Base-by-base conservation (phyloP, 2,113 vertebrate species). In the Xenopus laevis region DNA sequence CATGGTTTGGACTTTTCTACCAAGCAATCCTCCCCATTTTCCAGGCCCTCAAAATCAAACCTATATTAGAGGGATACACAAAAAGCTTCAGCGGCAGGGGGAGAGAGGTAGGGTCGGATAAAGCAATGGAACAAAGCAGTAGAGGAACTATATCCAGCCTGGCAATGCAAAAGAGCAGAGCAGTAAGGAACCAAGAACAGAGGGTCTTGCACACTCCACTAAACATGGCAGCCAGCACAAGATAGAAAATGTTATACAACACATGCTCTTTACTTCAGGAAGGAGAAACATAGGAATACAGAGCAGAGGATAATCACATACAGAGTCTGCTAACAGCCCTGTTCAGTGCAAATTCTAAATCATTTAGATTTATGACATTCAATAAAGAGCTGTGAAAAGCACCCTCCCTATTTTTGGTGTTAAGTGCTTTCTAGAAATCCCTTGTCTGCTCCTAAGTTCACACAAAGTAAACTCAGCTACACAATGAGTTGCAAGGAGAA, bases 31-130 rank as follows among this genome's bases (percentile, higher is more conserved):
- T 97, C 94, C 60, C 90, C 91, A 79, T 90, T 94, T 86, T 98
- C 96, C 91, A 93, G 86, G 78, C 91, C 93, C 90, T 98, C 96
- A 93, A 96, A 95, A 89, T 96, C 93, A 92, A 98, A 93, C 96
- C 96, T 97, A 87, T 78, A 83, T 85, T 82, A 65, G 45, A 55
- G 23, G 78, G 68, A 77, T 77, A 77, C 74, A 77, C 55, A 77
- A 70, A 68, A 77, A 70, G 74, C 74, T 77, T 77, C 66, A 77
- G 74, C 74, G 60, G 74, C 66, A 60, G 53, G 40, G 84, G 82
- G 77, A 74, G 80, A 81, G 53, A 82, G 65, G 72, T 40, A 9
- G 33, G 80, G 71, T 68, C 78, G 81, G 84, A 83, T 81, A 83
- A 77, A 77, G 79, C 45, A 78, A 71, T 81, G 73, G 71, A 79